Base-by-base conservation (phyloP, 2,888 invertebrate genomes). In the Drosophila aldrichi region DNA sequence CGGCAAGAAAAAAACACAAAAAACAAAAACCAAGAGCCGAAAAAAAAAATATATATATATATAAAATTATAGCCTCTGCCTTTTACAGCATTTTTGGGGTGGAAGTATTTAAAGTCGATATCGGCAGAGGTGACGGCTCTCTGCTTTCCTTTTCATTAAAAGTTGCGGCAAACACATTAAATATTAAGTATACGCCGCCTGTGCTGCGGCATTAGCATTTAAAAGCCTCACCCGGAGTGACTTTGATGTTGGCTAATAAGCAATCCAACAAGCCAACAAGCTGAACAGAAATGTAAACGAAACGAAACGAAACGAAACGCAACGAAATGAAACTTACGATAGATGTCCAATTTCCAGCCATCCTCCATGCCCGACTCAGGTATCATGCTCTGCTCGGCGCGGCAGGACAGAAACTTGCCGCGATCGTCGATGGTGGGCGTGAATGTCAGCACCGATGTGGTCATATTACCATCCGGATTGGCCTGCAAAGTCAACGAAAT, bases 341-440 rank as follows among this genome's bases (percentile, higher is more conserved):
- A 95, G 86, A 97, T 96, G 93, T 96, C 95, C 87, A 97, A 94
- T 91, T 95, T 95, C 96, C 96, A 97, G 70, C 95, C 95, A 89
- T 97, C 96, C 93, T 97, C 96, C 79, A 96, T 94, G 43, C 95
- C 95, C 46, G 96, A 95, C 90, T 96, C 95, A 3, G 95, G 95
- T 86, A 97, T 95, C 86, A 95, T 94, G 62, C 95, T 94, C 91
- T 97, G 97, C 83, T 96, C 96, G 12, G 96, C 97, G 63, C 96
- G 95, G 92, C 97, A 97, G 57, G 96, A 95, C 80, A 97, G 94
- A 91, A 94, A 94, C 93, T 95, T 95, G 67, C 96, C 97, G 82
- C 96, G 95, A 93, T 97, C 97, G 89, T 96, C 96, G 48, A 96
- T 95, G 86, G 95, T 95, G 54, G 97, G 97, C 60, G 95, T 94